A percentile compares a stretch with the other conserved stretches of the same genome.
These are phyloP conservation scores for Macroglossus sobrinus DNA, from an alignment of 2,113 vertebrate species.

Conservation along the genomic window DNA sequence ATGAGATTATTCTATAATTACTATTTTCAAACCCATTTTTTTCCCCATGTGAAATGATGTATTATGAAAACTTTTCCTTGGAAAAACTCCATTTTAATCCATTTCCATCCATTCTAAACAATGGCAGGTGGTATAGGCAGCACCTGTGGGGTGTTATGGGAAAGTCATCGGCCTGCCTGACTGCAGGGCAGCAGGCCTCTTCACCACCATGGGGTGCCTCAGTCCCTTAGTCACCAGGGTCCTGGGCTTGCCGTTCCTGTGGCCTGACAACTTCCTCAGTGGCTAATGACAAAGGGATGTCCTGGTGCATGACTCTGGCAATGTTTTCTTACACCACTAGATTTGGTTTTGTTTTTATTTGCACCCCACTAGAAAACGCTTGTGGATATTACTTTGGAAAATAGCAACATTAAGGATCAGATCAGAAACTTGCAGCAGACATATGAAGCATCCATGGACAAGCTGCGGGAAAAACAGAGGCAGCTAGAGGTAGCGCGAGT, in stretches of 20 bases:
- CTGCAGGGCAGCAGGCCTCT: not conserved
- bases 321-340: not conserved
- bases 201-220: fast-evolving
- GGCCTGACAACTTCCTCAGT: not conserved
- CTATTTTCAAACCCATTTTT: not conserved
- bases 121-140: not conserved
- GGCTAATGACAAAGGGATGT: not conserved
- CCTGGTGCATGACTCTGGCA: fast-evolving
- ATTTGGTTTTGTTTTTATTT: not conserved
- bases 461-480: conserved; percentile 88
- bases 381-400: conserved; percentile 91
- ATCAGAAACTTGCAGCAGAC: conserved; percentile 86
- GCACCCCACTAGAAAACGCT: conserved; percentile 89
- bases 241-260: not conserved
- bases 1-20: not conserved
- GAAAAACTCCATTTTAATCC: not conserved
- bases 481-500: conserved; percentile 88
- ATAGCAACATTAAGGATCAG: conserved; percentile 87
- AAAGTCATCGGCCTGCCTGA: not conserved
- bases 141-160: not conserved
- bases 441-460: conserved; percentile 88
- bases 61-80: not conserved
- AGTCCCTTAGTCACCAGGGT: not conserved
- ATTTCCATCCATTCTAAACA: not conserved
- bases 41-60: not conserved